Percentiles rank a stretch among this genome's conserved stretches.
Conservation (phyloP, 2,113 vertebrate genomes). For the Galemys pyrenaicus region DNA sequence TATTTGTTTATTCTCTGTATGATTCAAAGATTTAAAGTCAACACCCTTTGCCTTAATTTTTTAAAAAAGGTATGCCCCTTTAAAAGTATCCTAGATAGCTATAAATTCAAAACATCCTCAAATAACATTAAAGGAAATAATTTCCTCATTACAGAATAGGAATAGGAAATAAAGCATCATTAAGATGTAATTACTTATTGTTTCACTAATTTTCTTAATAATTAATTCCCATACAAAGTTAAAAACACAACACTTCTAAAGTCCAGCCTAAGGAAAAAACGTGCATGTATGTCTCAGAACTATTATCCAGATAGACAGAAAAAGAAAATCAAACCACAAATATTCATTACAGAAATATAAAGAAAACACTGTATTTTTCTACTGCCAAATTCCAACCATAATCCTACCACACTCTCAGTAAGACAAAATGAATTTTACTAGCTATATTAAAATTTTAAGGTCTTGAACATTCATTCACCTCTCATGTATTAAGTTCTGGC, state of each 20-base stretch:
- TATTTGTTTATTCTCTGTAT: background rate
- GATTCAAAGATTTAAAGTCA: conserved; percentile 37
- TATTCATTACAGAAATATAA: background rate
- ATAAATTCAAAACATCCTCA: conserved; percentile 8
- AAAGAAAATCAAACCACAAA: background rate
- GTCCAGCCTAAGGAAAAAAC: background rate
- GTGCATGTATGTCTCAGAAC: background rate
- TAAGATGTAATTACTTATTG: background rate
- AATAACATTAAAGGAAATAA: background rate
- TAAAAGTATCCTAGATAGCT: background rate
- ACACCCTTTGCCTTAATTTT: background rate
- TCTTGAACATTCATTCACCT: background rate
- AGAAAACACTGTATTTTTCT: background rate
- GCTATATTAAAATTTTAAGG: background rate
- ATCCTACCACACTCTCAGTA: background rate
- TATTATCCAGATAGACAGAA: background rate
- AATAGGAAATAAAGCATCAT: background rate
- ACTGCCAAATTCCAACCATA: conserved; percentile 16
- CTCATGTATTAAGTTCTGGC: background rate
- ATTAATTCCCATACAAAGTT: conserved; percentile 6
- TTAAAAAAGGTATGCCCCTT: background rate
- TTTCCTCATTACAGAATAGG: background rate
- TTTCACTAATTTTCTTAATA: background rate
- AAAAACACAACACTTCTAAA: conserved; percentile 6
- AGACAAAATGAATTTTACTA: conserved; percentile 28